A percentile compares a stretch with the other conserved stretches of the same genome.
phyloP scores from a whole-genome alignment of 2,113 vertebrate species.

The Cottus gobio region DNA sequence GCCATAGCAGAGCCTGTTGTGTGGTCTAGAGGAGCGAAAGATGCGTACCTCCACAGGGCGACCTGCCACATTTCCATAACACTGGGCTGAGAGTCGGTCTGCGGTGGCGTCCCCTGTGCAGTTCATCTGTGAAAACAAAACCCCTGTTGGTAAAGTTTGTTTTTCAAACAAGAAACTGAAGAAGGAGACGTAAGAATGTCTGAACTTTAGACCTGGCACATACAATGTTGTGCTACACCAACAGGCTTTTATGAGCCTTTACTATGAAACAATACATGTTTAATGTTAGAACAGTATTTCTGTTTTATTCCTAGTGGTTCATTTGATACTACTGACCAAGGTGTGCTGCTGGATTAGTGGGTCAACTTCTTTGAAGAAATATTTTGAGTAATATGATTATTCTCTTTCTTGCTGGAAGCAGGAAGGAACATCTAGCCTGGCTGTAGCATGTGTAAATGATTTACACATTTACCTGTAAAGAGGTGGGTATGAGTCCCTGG shows the following conservation, averaged over 20 bases:
- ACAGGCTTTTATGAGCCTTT: slow-evolving; percentile 40
- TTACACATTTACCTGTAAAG: slow-evolving; percentile 75
- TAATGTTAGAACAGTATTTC: background rate
- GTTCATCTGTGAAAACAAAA: slow-evolving; percentile 87
- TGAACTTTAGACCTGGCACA: slow-evolving; percentile 31
- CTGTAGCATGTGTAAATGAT: background rate
- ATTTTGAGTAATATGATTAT: background rate
- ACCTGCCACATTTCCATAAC: slow-evolving; percentile 74
- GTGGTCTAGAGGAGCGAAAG: slow-evolving; percentile 65
- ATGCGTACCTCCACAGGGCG: slow-evolving; percentile 81
- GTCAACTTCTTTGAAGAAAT: background rate
- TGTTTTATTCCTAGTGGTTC: background rate
- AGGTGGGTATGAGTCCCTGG: slow-evolving; percentile 70
- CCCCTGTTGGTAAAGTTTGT: slow-evolving; percentile 67
- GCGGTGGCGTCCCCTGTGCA: slow-evolving; percentile 80
- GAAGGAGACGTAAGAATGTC: slow-evolving; percentile 30
- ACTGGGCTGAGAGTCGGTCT: slow-evolving; percentile 80
- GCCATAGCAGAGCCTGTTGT: slow-evolving; percentile 54
- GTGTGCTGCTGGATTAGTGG: background rate
- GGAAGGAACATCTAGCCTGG: background rate
- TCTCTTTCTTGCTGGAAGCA: background rate
- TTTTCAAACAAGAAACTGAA: slow-evolving; percentile 61
- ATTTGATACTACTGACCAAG: slow-evolving; percentile 4
- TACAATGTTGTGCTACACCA: slow-evolving; percentile 17
- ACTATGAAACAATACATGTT: slow-evolving; percentile 44